Conservation (phyloP, 2,888 invertebrate genomes). For the Drosophila pseudotakahashii region DNA sequence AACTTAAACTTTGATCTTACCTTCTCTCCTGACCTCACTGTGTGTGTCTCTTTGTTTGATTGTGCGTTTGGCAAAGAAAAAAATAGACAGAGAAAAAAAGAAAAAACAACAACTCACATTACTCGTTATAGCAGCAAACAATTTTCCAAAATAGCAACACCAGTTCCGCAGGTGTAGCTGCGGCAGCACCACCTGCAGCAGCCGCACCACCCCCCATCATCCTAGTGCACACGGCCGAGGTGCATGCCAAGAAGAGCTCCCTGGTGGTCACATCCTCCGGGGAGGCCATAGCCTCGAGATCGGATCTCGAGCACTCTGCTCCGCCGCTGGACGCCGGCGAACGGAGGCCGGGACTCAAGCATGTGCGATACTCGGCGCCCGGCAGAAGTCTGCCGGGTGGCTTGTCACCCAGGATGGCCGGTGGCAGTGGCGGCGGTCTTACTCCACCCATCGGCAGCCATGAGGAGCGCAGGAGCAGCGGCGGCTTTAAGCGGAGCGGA, state of each 20-base stretch:
- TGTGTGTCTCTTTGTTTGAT: constrained; percentile 34
- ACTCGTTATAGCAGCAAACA: constrained; percentile 82
- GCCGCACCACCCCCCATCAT: constrained; percentile 65
- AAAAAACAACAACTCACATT: constrained; percentile 72
- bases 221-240: constrained; percentile 78
- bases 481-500: constrained; percentile 34
- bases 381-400: constrained; percentile 39
- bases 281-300: constrained; percentile 48
- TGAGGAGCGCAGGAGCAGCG: constrained; percentile 16
- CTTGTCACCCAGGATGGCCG: neutral
- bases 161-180: constrained; percentile 37
- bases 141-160: constrained; percentile 79
- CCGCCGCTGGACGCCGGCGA: constrained; percentile 41
- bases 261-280: constrained; percentile 57
- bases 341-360: constrained; percentile 38
- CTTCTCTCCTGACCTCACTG: neutral
- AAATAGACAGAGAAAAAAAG: constrained; percentile 12
- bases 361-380: constrained; percentile 61
- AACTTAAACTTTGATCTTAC: constrained; percentile 26
- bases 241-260: constrained; percentile 69
- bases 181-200: constrained; percentile 36
- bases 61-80: constrained; percentile 53
- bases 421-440: constrained; percentile 2
- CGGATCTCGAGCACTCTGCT: constrained; percentile 20
- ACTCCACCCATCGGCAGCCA: neutral